These are phyloP conservation scores for Protophormia terraenovae DNA, from an alignment of 2,888 invertebrate genomes.

Conservation along the genomic window DNA sequence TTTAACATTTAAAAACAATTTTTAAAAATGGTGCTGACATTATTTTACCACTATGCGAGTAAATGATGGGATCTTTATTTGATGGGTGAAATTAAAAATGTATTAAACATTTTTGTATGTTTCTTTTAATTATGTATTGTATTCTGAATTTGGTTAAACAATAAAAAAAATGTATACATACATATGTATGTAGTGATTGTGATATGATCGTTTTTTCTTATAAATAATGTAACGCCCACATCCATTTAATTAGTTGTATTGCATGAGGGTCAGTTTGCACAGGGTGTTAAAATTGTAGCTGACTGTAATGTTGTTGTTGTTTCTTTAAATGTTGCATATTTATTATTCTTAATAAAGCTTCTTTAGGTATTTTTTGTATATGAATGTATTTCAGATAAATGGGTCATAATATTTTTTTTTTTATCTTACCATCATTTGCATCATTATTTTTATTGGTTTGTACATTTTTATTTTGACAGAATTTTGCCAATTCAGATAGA, in stretches of 20 bases:
- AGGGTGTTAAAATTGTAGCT: conserved; percentile 52
- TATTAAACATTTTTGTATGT: conserved; percentile 8
- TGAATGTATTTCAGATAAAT: neutral
- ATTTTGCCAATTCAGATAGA: conserved; percentile 77
- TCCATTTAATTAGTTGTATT: conserved; percentile 53
- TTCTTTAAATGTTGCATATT: too few species aligned
- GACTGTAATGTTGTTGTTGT: neutral
- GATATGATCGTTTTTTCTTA: conserved; percentile 20
- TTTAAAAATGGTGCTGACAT: neutral
- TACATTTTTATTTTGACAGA: conserved; percentile 74
- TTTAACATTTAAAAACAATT: neutral
- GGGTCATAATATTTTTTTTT: conserved; percentile 4
- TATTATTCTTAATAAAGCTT: conserved; percentile 43
- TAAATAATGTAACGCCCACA: conserved; percentile 40
- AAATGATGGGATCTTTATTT: neutral
- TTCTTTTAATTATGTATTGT: neutral
- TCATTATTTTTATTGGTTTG: conserved; percentile 69
- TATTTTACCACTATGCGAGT: neutral
- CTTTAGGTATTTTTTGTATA: neutral
- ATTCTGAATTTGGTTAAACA: neutral
- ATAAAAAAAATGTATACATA: conserved; percentile 4
- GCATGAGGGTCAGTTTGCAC: conserved; percentile 67
- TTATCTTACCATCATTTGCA: conserved; percentile 75
- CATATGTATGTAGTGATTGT: neutral
- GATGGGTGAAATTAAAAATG: neutral